Percentiles rank a stretch among this genome's conserved stretches.
Evolutionary conservation across 1,140 invertebrate species (phyloP).

Genomic region (Scaptomyza graminum): DNA sequence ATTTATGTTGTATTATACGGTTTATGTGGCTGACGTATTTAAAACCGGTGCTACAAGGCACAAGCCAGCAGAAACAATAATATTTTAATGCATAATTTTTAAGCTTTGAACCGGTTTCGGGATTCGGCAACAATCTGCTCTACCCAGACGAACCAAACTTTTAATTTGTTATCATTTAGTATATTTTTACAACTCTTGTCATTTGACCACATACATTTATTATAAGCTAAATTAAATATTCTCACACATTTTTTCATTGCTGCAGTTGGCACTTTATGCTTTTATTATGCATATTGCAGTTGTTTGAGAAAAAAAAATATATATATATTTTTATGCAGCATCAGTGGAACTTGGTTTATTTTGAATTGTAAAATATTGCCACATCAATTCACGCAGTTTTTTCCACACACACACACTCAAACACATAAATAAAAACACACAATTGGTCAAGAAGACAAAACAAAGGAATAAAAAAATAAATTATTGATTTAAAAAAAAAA

Average conservation of each 20-base stretch:
- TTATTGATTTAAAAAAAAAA: slow-evolving; percentile 18
- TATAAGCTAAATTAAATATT: slow-evolving; percentile 40
- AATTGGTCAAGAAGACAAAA: slow-evolving; percentile 4
- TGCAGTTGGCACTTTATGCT: slow-evolving; percentile 20
- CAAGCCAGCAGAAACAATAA: slow-evolving; percentile 20
- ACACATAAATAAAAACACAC: too few species aligned
- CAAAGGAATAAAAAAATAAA: neutral
- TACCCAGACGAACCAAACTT: neutral
- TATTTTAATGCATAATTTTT: slow-evolving; percentile 53
- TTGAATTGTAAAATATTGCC: slow-evolving; percentile 25
- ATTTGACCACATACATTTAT: slow-evolving; percentile 11
- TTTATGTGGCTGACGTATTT: slow-evolving; percentile 42
- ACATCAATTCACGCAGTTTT: slow-evolving; percentile 13
- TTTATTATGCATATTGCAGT: slow-evolving; percentile 30
- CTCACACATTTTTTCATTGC: slow-evolving; percentile 4
- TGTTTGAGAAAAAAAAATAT: slow-evolving; percentile 1
- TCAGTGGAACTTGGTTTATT: neutral
- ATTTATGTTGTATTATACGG: slow-evolving; percentile 56
- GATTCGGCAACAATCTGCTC: slow-evolving; percentile 38
- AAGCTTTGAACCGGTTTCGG: slow-evolving; percentile 58
- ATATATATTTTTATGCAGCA: neutral
- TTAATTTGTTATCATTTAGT: slow-evolving; percentile 21
- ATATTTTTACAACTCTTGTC: slow-evolving; percentile 1
- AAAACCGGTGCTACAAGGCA: slow-evolving; percentile 46
- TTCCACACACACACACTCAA: neutral